A percentile compares a stretch with the other conserved stretches of the same genome.
These are phyloP conservation scores for Tetheella fluctuosa DNA, from an alignment of 2,888 invertebrate species.

Conservation along the genomic window DNA sequence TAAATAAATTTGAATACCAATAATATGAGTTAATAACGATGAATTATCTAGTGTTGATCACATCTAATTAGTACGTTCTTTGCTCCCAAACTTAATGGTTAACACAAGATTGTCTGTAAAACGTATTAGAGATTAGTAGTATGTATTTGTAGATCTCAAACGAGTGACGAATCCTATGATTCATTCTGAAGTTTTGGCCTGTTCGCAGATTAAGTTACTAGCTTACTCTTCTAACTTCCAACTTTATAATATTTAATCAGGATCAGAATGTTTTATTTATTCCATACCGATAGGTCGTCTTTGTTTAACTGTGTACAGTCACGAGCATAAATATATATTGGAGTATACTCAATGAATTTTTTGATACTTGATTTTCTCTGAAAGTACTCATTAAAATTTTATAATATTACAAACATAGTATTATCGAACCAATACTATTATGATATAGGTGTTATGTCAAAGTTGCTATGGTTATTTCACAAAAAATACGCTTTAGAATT, in stretches of 20 bases:
- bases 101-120: conserved; percentile 37
- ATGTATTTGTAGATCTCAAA: background rate
- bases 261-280: background rate
- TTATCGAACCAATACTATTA: too few relatives aligned
- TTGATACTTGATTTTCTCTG: too few relatives aligned
- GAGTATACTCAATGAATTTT: too few relatives aligned
- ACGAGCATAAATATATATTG: too few relatives aligned
- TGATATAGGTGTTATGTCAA: too few relatives aligned
- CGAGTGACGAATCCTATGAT: background rate
- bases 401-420: too few relatives aligned
- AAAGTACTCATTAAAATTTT: too few relatives aligned
- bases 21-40: too few relatives aligned
- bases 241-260: background rate
- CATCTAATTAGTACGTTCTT: background rate
- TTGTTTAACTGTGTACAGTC: too few relatives aligned
- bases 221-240: background rate
- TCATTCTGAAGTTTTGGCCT: background rate
- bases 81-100: conserved; percentile 23
- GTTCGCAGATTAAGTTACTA: background rate
- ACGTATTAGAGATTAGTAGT: conserved; percentile 25
- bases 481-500: too few relatives aligned
- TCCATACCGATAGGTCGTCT: background rate
- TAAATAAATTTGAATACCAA: too few relatives aligned
- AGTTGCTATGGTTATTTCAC: too few relatives aligned
- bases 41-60: background rate